Evolutionary conservation across 1,140 invertebrate genomes (phyloP).

Genomic region (Paraescarpia echinospica): DNA sequence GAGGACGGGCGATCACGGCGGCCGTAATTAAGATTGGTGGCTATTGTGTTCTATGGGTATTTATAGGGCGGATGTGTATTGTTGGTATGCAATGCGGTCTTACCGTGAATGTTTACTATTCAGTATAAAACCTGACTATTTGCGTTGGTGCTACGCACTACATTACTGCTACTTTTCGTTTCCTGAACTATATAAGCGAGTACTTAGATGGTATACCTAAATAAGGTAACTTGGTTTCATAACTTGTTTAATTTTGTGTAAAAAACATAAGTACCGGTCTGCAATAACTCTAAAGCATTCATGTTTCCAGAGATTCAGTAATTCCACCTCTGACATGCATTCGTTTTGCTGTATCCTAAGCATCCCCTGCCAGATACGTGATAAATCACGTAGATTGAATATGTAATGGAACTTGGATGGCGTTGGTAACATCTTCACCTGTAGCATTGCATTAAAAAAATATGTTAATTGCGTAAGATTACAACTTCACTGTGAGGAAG

Average conservation of each 20-base stretch:
- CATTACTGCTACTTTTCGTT: background rate
- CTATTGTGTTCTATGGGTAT: too few relatives aligned
- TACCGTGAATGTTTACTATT: too few relatives aligned
- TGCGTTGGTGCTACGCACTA: too few relatives aligned
- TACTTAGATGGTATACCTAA: background rate
- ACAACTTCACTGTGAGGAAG: background rate
- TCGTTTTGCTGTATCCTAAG: conserved; percentile 48
- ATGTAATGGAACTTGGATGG: conserved; percentile 61
- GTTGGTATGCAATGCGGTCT: too few relatives aligned
- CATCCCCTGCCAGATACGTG: conserved; percentile 60
- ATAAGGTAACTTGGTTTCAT: background rate
- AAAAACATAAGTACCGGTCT: conserved; percentile 48
- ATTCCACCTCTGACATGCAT: conserved; percentile 39
- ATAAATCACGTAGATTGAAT: conserved; percentile 60
- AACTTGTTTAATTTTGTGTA: background rate
- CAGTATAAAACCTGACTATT: too few relatives aligned
- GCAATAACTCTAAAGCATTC: conserved; percentile 57
- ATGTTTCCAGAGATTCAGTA: conserved; percentile 58
- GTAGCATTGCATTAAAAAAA: conserved; percentile 4
- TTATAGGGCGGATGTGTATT: too few relatives aligned
- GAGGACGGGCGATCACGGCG: too few relatives aligned
- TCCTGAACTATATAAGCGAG: background rate
- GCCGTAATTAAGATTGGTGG: too few relatives aligned
- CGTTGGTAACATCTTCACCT: conserved; percentile 60
- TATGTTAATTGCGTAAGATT: background rate